Evolutionary conservation across 1,140 invertebrate genomes (phyloP), one percentile per base, ranked within the genome.

Genomic region (Gryon sp.): DNA sequence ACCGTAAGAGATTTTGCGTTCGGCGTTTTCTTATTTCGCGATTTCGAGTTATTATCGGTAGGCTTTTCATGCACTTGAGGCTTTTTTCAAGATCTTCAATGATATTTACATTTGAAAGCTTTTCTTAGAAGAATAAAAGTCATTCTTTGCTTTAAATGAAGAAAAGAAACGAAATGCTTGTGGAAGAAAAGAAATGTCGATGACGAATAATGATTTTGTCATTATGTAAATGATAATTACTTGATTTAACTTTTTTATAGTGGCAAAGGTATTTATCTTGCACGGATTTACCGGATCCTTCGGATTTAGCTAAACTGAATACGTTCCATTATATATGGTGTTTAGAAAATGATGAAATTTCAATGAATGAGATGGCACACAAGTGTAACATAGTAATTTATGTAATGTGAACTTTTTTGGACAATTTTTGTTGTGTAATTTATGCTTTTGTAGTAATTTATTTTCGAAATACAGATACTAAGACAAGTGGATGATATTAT

Each of bases 291-390:
- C 92, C 92, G 0, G 90, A 92, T 82, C 90, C 92, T 0, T 85
- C 83, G 2, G 87, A 87, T 68, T 83, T 90, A 7, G 85, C 88
- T 4, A 88, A 92, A 46, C 86, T 93, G 79, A 91, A 92, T 50
- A 92, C 90, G 0, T 93, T 92, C 60, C 82, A 93, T 4, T 92
- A 91, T 76, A 82, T 92, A 5, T 92, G 92, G 92, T 85, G 89
- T 18, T 73, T 89, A 43, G 84, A 89, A 28, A 84, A 90, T 2
- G 83, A 90, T 1, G 59, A 83, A 4, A 84, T 87, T 8, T 87
- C 84, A 1, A 89, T 91, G 48, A 80, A 88, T 12, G 78, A 60
- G 11, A 18, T 88, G 12, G 45, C 80, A 2, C 60, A 62, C 7
- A 84, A 84, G 50, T 86, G 80, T 41, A 41, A 83, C 30, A 62